Evolutionary conservation across 2,888 invertebrate genomes (phyloP).

Genomic region (Ptychoptera albimana): DNA sequence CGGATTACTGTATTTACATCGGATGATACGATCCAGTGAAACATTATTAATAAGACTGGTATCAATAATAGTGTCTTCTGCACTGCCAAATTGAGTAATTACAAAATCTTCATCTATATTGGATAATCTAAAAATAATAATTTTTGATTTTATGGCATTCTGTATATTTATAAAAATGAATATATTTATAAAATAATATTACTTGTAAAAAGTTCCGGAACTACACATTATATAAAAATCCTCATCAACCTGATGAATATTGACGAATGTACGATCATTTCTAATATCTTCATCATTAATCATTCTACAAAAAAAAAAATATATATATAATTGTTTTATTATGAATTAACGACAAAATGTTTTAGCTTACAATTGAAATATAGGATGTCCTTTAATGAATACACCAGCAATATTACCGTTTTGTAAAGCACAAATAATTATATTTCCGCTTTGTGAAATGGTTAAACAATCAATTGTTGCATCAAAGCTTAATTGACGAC

Average conservation of each 20-base stretch:
- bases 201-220: conserved; percentile 26
- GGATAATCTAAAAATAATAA: conserved; percentile 4
- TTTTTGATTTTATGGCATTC: too few relatives aligned
- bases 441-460: conserved; percentile 22
- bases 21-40: conserved; percentile 14
- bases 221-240: conserved; percentile 21
- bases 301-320: conserved; percentile 9
- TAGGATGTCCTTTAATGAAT: conserved; percentile 21
- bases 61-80: too few relatives aligned
- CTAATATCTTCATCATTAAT: conserved; percentile 20
- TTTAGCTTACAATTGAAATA: conserved; percentile 22
- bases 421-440: conserved; percentile 24
- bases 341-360: too few relatives aligned
- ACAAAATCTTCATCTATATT: conserved; percentile 19
- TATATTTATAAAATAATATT: conserved; percentile 6
- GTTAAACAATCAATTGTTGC: conserved; percentile 22
- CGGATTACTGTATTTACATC: too few relatives aligned
- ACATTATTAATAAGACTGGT: conserved; percentile 1
- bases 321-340: background rate
- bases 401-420: conserved; percentile 28
- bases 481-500: conserved; percentile 22
- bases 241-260: conserved; percentile 18
- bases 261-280: conserved; percentile 17
- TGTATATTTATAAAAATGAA: too few relatives aligned
- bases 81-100: too few relatives aligned